Evolutionary conservation across 2,797 vertebrate genomes (phyloP).

Genomic region (Poecilia wingei): DNA sequence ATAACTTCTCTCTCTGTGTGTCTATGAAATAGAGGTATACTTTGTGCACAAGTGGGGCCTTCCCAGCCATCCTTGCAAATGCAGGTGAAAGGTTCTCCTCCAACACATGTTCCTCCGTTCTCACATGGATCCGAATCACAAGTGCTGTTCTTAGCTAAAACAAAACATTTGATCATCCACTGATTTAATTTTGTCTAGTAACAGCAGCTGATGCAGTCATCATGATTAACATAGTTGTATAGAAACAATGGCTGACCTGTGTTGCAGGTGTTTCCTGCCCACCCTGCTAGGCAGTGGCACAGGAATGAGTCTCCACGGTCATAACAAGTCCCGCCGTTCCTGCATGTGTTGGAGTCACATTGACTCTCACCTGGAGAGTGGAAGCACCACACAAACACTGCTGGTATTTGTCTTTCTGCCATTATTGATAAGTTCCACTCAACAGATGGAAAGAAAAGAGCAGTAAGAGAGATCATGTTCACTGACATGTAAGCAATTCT

Average conservation of each 20-base stretch:
- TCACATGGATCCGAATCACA: constrained; percentile 91
- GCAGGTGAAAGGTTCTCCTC: constrained; percentile 91
- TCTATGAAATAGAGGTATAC: constrained; percentile 74
- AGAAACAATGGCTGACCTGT: constrained; percentile 78
- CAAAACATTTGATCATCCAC: background rate
- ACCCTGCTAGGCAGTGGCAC: constrained; percentile 88
- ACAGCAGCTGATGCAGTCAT: background rate
- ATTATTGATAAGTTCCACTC: background rate
- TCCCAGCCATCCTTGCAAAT: constrained; percentile 97
- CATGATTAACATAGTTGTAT: background rate
- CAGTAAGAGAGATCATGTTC: constrained; percentile 17
- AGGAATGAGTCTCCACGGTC: constrained; percentile 91
- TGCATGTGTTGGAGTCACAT: constrained; percentile 91
- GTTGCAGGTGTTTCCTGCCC: constrained; percentile 91
- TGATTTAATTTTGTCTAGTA: background rate
- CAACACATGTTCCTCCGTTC: constrained; percentile 94
- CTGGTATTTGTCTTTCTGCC: constrained; percentile 23
- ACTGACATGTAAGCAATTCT: constrained; percentile 13
- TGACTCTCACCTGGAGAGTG: constrained; percentile 88
- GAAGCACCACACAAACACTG: constrained; percentile 16
- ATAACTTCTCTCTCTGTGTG: background rate
- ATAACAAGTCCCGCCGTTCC: constrained; percentile 91
- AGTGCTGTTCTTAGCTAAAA: constrained; percentile 90
- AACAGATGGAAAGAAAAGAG: background rate
- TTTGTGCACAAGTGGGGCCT: constrained; percentile 89